Evolutionary conservation across 2,113 vertebrate genomes (phyloP).

Genomic region (Perognathus longimembris): DNA sequence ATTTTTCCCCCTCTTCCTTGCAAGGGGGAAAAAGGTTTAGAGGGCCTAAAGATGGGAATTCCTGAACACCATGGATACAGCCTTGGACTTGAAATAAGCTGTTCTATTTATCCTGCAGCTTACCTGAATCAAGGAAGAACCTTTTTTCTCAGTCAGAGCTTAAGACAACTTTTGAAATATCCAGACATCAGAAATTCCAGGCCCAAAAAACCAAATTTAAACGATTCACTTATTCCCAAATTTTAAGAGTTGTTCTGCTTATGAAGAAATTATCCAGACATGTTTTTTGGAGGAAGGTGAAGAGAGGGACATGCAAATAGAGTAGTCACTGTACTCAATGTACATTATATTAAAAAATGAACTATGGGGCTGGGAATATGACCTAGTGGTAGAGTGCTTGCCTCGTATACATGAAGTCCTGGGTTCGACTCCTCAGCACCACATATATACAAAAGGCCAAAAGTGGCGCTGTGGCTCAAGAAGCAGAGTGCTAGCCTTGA

Average conservation of each 20-base stretch:
- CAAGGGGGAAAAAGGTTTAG: not conserved
- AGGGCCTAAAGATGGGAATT: not conserved
- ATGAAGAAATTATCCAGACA: slow-evolving; percentile 29
- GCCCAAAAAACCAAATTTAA: slow-evolving; percentile 9
- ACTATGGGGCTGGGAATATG: not conserved
- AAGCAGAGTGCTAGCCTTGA: no score
- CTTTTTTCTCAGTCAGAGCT: not conserved
- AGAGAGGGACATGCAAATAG: not conserved
- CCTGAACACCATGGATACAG: not conserved
- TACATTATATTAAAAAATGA: not conserved
- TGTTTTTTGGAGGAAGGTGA: no score
- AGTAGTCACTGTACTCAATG: not conserved
- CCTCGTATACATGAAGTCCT: no score
- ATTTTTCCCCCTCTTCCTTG: not conserved
- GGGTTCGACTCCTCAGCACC: no score
- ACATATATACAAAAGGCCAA: no score
- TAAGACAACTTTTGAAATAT: not conserved
- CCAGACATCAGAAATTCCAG: slow-evolving; percentile 8
- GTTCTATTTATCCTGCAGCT: not conserved
- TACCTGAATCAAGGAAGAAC: not conserved
- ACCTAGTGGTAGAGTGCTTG: no score
- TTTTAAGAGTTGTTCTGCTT: slow-evolving; percentile 8
- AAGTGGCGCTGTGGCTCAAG: no score
- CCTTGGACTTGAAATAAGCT: not conserved
- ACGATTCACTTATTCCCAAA: not conserved